A percentile compares a stretch with the other conserved stretches of the same genome.
Conservation (phyloP, 2,113 vertebrate genomes). For the Opisthocomus hoazin region DNA sequence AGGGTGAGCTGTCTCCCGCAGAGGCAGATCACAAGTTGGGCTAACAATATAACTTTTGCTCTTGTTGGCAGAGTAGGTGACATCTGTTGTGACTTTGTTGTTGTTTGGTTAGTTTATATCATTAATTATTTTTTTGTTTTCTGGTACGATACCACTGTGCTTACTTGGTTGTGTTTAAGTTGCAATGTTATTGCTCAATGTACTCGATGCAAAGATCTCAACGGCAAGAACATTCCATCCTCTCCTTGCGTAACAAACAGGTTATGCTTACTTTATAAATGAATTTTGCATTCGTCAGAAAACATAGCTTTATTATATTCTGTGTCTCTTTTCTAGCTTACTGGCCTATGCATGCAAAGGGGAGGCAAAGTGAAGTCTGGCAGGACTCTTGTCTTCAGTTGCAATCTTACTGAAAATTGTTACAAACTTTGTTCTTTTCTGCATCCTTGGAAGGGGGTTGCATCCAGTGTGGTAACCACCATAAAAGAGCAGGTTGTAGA, state of each 20-base stretch:
- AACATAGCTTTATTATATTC: not conserved
- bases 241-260: not conserved
- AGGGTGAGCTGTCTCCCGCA: not conserved
- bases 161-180: not conserved
- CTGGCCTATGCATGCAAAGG: not conserved
- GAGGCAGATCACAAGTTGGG: not conserved
- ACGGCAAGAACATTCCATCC: not conserved
- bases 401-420: not conserved
- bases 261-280: not conserved
- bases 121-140: not conserved
- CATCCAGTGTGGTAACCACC: not conserved
- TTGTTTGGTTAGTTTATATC: not conserved
- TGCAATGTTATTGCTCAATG: not conserved
- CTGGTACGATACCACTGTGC: not conserved
- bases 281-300: not conserved
- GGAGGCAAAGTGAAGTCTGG: not conserved
- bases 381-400: not conserved
- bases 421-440: not conserved
- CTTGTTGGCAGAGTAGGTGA: not conserved
- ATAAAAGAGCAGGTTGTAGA: not conserved
- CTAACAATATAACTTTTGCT: not conserved
- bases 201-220: not conserved
- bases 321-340: not conserved
- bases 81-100: not conserved
- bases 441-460: not conserved